Evolutionary conservation across 2,113 vertebrate genomes (phyloP).

Genomic region (Saguinus midas): DNA sequence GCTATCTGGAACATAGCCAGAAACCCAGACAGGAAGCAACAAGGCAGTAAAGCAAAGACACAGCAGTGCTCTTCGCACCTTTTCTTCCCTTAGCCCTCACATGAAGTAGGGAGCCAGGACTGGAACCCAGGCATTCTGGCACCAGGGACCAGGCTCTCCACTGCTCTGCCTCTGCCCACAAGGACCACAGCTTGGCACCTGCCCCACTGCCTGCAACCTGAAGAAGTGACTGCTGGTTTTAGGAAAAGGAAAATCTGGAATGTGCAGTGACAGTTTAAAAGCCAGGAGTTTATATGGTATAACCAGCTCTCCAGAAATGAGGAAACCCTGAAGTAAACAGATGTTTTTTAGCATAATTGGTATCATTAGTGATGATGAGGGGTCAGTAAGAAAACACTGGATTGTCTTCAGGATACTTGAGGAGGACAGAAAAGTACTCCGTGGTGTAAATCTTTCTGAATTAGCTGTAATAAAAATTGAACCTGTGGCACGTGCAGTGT

Average conservation of each 20-base stretch:
- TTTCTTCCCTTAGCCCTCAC: background rate
- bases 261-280: background rate
- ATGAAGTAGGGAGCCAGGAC: background rate
- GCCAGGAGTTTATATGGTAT: background rate
- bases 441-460: background rate
- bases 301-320: background rate
- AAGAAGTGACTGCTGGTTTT: background rate
- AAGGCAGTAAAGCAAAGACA: background rate
- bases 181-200: background rate
- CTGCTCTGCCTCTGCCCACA: background rate
- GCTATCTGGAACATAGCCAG: background rate
- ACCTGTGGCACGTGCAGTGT: background rate
- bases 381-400: background rate
- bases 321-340: background rate
- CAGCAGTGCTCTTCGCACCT: accelerated
- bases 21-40: background rate
- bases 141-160: background rate
- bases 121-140: background rate
- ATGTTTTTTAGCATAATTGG: background rate
- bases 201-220: background rate
- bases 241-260: background rate
- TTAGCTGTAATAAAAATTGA: background rate
- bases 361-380: too few relatives aligned
- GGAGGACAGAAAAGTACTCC: background rate
- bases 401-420: background rate